Percentiles rank a stretch among this genome's conserved stretches.
Conservation (phyloP, 2,797 vertebrate species). For the Poliocrania exsul region DNA sequence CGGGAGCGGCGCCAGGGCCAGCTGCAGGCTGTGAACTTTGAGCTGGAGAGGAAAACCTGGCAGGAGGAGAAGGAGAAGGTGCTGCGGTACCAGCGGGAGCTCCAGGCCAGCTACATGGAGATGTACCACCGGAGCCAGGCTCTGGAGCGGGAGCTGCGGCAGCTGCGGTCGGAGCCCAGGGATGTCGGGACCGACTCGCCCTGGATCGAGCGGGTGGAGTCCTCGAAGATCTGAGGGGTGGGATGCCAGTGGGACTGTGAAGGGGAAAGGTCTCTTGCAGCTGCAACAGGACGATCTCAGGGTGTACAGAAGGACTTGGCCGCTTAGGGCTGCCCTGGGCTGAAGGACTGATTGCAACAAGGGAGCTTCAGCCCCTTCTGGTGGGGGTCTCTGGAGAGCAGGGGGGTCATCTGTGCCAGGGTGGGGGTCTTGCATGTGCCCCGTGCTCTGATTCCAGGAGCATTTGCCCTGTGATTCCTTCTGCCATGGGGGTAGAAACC, state of each 20-base stretch:
- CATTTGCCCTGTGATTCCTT: background rate
- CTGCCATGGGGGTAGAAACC: background rate
- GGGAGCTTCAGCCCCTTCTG: background rate
- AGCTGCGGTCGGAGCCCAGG: conserved; percentile 68
- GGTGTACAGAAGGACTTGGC: background rate
- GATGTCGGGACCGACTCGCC: conserved; percentile 77
- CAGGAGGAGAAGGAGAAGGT: conserved; percentile 97
- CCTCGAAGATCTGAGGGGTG: conserved; percentile 91
- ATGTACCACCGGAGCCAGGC: conserved; percentile 92
- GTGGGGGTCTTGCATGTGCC: conserved; percentile 57
- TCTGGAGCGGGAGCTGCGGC: conserved; percentile 87
- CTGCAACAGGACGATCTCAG: background rate
- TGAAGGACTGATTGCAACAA: background rate
- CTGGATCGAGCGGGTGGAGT: conserved; percentile 94
- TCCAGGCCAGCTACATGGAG: conserved; percentile 96
- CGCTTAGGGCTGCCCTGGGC: fast-evolving
- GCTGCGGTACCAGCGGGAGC: conserved; percentile 96
- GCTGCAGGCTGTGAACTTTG: conserved; percentile 89
- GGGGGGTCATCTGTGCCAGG: background rate
- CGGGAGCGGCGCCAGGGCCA: conserved; percentile 93
- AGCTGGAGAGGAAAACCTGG: conserved; percentile 92
- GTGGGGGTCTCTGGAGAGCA: background rate
- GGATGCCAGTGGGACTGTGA: background rate
- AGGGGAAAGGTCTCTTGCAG: conserved; percentile 32
- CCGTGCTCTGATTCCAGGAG: background rate